Percentiles rank a stretch among this genome's conserved stretches.
Evolutionary conservation across 2,888 invertebrate genomes (phyloP).

Genomic region (Spilosoma lubricipeda): DNA sequence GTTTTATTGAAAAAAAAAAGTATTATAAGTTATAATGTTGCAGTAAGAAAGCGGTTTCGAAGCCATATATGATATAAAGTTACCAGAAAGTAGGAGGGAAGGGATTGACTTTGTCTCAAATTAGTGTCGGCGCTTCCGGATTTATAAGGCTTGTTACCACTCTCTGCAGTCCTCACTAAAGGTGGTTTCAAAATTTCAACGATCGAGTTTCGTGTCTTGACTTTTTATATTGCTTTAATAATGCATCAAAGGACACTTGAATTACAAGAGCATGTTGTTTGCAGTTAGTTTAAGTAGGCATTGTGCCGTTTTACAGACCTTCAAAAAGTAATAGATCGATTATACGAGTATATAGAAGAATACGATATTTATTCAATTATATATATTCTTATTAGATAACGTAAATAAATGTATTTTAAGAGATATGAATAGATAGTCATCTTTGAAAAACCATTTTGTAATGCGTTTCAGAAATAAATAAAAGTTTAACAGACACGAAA

Average conservation of each 20-base stretch:
- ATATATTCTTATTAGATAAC: too few species aligned
- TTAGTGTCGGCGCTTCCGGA: constrained; percentile 51
- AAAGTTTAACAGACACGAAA: too few species aligned
- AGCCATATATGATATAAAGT: constrained; percentile 33
- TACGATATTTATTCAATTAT: too few species aligned
- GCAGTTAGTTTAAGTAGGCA: too few species aligned
- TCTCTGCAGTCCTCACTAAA: constrained; percentile 14
- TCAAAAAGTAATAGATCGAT: too few species aligned
- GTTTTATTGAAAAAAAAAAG: background rate
- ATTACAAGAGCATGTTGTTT: too few species aligned
- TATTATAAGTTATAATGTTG: background rate
- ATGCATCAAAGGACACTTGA: background rate
- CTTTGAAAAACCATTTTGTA: too few species aligned
- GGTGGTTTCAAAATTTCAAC: constrained; percentile 11
- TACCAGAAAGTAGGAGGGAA: constrained; percentile 26
- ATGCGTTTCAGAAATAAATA: too few species aligned
- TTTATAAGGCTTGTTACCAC: constrained; percentile 46
- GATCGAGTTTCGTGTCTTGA: constrained; percentile 15
- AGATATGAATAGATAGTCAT: too few species aligned
- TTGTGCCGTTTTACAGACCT: too few species aligned
- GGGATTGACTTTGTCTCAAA: constrained; percentile 43
- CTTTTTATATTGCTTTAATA: constrained; percentile 11
- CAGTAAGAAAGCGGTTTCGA: constrained; percentile 8
- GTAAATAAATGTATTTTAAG: too few species aligned
- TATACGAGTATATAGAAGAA: too few species aligned